phyloP scores from a whole-genome alignment of 2,888 invertebrate genomes.

The Micoletzkya japonica region DNA sequence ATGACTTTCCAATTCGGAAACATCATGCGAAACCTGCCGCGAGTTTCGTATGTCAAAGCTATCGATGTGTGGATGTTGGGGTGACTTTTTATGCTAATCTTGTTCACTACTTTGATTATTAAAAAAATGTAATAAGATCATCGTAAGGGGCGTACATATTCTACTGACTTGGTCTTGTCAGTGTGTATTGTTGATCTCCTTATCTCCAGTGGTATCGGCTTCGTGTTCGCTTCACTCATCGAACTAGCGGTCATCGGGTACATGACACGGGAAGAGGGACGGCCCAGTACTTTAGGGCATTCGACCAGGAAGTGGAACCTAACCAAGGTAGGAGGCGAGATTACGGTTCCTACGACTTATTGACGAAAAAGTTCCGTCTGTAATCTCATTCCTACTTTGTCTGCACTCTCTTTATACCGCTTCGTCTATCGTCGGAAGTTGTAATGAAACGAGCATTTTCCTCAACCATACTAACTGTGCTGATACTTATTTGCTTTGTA shows the following conservation, averaged over 20 bases:
- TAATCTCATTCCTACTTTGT: no score
- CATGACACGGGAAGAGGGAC: conserved; percentile 54
- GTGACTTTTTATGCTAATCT: conserved; percentile 28
- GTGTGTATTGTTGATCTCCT: background rate
- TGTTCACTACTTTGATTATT: background rate
- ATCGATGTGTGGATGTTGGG: conserved; percentile 60
- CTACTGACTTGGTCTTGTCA: background rate
- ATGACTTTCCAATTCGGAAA: conserved; percentile 64
- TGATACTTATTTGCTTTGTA: no score
- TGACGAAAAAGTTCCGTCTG: no score
- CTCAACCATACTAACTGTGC: no score
- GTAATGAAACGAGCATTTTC: no score
- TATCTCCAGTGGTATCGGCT: conserved; percentile 58
- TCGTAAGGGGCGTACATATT: background rate
- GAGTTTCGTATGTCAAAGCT: conserved; percentile 62
- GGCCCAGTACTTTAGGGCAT: conserved; percentile 29
- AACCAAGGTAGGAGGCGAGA: conserved; percentile 11
- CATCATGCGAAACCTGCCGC: conserved; percentile 59
- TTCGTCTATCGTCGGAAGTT: no score
- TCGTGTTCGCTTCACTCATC: conserved; percentile 61
- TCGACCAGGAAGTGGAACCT: conserved; percentile 27
- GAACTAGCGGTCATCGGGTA: conserved; percentile 62
- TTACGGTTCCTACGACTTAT: no score
- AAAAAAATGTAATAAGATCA: background rate
- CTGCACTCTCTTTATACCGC: no score